These are phyloP conservation scores for Merluccius polli DNA, from an alignment of 2,797 vertebrate genomes.

Conservation along the genomic window DNA sequence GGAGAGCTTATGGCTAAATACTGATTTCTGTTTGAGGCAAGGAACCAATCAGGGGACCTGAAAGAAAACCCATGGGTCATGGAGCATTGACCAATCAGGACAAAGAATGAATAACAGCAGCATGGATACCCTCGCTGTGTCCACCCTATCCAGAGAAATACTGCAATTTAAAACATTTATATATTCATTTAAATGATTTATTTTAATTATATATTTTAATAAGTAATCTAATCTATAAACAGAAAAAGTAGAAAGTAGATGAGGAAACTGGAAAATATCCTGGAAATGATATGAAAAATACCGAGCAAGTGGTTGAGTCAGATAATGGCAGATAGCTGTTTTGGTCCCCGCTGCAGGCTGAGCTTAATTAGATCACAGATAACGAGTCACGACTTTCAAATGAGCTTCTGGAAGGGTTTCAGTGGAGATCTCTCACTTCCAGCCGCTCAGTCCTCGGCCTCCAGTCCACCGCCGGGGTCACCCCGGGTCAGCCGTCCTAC, in stretches of 20 bases:
- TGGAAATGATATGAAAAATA: slow-evolving; percentile 7
- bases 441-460: slow-evolving; percentile 25
- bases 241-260: neutral
- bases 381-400: slow-evolving; percentile 58
- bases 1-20: neutral
- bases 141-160: neutral
- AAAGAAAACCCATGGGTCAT: neutral
- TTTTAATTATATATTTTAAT: too few relatives aligned
- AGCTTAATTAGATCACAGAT: slow-evolving; percentile 66
- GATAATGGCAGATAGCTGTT: slow-evolving; percentile 48
- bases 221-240: neutral
- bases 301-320: slow-evolving; percentile 36
- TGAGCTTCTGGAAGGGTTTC: slow-evolving; percentile 41
- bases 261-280: neutral
- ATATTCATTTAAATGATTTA: too few relatives aligned
- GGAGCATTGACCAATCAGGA: neutral
- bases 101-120: neutral
- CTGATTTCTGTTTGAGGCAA: slow-evolving; percentile 9
- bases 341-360: slow-evolving; percentile 47
- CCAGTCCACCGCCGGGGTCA: slow-evolving; percentile 19
- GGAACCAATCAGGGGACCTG: slow-evolving; percentile 9
- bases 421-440: slow-evolving; percentile 39
- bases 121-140: neutral
- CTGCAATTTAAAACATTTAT: too few relatives aligned
- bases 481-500: neutral